Evolutionary conservation across 2,888 invertebrate species (phyloP).

Genomic region (Drosophila paranaensis): DNA sequence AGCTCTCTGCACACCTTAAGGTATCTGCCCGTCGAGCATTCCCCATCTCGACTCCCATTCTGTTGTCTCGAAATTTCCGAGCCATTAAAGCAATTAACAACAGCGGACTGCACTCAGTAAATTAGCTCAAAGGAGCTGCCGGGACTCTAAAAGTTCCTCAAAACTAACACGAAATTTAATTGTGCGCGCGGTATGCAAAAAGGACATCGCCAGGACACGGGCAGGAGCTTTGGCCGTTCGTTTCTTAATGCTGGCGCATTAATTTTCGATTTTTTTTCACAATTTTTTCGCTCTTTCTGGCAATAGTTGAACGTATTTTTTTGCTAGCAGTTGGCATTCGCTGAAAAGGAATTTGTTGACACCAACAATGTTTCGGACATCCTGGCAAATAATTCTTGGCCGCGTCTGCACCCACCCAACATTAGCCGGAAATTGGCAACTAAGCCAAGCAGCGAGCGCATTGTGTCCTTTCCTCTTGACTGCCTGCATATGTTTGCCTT

Average conservation of each 20-base stretch:
- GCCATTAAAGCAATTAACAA: constrained; percentile 84
- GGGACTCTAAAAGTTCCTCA: constrained; percentile 38
- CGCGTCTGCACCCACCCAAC: constrained; percentile 13
- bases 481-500: constrained; percentile 77
- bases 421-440: constrained; percentile 80
- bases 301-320: constrained; percentile 52
- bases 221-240: constrained; percentile 9
- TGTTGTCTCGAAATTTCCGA: constrained; percentile 65
- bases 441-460: constrained; percentile 64
- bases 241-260: constrained; percentile 64
- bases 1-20: neutral
- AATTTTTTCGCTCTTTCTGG: constrained; percentile 20
- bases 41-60: neutral
- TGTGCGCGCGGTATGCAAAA: constrained; percentile 58
- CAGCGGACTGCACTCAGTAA: constrained; percentile 66
- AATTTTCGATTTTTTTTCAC: constrained; percentile 53
- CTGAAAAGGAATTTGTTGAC: constrained; percentile 82
- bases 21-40: neutral
- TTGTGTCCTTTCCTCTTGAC: constrained; percentile 81
- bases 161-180: constrained; percentile 75
- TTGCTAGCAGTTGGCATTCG: constrained; percentile 58
- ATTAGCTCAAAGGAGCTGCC: constrained; percentile 60
- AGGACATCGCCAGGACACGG: constrained; percentile 22
- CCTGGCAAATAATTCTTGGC: constrained; percentile 76
- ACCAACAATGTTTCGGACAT: constrained; percentile 83